These are phyloP conservation scores for Abrostola tripartita DNA, from an alignment of 2,888 invertebrate species.

Conservation along the genomic window DNA sequence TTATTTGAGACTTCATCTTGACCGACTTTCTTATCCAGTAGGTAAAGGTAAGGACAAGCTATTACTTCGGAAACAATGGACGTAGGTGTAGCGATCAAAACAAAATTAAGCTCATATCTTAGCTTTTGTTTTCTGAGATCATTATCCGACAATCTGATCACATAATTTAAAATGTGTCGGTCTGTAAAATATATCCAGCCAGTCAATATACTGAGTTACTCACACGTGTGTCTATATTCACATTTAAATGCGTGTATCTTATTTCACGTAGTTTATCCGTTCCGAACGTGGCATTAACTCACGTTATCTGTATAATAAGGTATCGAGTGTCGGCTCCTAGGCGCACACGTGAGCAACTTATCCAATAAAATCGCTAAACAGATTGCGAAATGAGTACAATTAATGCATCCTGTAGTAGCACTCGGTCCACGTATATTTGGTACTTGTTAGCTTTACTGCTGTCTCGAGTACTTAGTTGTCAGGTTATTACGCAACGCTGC, in stretches of 20 bases:
- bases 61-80: not conserved
- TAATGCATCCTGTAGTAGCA: conserved; percentile 46
- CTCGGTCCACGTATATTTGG: conserved; percentile 39
- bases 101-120: not conserved
- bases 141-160: not conserved
- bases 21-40: conserved; percentile 2
- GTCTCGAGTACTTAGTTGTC: conserved; percentile 48
- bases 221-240: conserved; percentile 25
- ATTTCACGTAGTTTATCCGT: conserved; percentile 29
- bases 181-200: conserved; percentile 1
- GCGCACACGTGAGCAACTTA: conserved; percentile 40
- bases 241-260: conserved; percentile 42
- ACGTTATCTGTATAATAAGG: conserved; percentile 39
- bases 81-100: not conserved
- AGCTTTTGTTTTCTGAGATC: conserved; percentile 2
- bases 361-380: conserved; percentile 49
- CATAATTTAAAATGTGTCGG: conserved; percentile 10
- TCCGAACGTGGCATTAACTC: conserved; percentile 37
- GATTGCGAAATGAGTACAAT: conserved; percentile 53
- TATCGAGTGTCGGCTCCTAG: conserved; percentile 27
- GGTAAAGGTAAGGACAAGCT: not conserved
- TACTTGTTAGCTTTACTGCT: conserved; percentile 35
- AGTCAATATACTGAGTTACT: conserved; percentile 18
- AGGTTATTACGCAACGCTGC: conserved; percentile 50
- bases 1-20: conserved; percentile 2